phyloP scores from a whole-genome alignment of 53 echinoderm and acorn worm genomes.

The Crossaster papposus region DNA sequence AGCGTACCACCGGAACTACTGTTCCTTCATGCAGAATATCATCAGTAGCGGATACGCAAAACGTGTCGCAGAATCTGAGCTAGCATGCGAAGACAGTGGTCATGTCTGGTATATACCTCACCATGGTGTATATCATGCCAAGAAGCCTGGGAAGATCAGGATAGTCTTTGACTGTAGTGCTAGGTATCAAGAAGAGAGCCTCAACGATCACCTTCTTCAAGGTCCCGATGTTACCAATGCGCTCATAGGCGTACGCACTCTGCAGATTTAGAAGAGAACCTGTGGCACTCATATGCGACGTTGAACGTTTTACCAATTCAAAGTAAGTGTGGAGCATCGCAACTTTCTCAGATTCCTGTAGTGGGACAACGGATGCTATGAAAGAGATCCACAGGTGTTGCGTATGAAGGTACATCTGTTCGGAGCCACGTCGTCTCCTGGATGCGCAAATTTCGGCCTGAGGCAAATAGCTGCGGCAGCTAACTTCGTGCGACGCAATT shows the following conservation, averaged over 20 bases:
- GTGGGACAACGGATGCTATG: constrained; percentile 64
- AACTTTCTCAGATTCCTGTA: constrained; percentile 74
- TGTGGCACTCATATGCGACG: constrained; percentile 62
- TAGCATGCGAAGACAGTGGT: background rate
- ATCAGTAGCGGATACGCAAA: constrained; percentile 50
- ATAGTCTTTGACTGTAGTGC: constrained; percentile 50
- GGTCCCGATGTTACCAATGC: constrained; percentile 59
- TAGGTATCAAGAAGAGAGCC: constrained; percentile 17
- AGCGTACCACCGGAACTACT: constrained; percentile 51
- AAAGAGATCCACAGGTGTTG: constrained; percentile 25
- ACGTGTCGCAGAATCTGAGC: constrained; percentile 44
- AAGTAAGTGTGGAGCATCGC: constrained; percentile 44
- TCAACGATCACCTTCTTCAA: constrained; percentile 39
- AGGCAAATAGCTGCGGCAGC: constrained; percentile 62
- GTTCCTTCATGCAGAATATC: constrained; percentile 40
- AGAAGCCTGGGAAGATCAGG: constrained; percentile 51
- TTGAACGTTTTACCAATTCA: constrained; percentile 63
- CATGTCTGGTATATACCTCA: constrained; percentile 71
- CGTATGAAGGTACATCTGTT: constrained; percentile 77
- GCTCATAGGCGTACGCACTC: constrained; percentile 45
- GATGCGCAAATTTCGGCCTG: constrained; percentile 67
- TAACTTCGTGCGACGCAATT: constrained; percentile 59
- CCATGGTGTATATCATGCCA: constrained; percentile 60
- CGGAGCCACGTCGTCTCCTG: constrained; percentile 71
- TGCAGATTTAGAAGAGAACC: constrained; percentile 60